Conservation (phyloP, 2,888 invertebrate genomes). For the Steinernema scapterisci region DNA sequence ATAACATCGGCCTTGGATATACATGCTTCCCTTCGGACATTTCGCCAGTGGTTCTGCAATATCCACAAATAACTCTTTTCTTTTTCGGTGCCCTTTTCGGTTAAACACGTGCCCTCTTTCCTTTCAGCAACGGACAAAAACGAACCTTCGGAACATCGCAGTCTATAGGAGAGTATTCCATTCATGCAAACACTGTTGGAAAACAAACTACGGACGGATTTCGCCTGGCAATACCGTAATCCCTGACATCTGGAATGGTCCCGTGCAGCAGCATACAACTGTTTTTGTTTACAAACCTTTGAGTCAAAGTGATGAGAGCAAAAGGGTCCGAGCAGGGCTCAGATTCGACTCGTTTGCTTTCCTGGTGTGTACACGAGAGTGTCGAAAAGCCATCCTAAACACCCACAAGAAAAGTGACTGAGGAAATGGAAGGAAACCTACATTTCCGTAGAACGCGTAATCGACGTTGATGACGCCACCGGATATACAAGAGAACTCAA, state of each 20-base stretch:
- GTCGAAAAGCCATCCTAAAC: background rate
- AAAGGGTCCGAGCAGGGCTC: constrained; percentile 33
- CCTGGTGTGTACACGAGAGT: background rate
- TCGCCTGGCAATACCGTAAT: constrained; percentile 41
- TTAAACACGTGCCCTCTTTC: no score
- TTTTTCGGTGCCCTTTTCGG: no score
- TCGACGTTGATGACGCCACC: constrained; percentile 51
- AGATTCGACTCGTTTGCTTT: background rate
- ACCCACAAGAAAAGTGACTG: background rate
- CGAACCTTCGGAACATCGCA: constrained; percentile 43
- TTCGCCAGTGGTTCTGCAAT: constrained; percentile 30
- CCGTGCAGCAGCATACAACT: background rate
- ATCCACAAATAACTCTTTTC: no score
- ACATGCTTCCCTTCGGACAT: constrained; percentile 34
- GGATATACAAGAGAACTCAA: constrained; percentile 48
- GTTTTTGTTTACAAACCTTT: constrained; percentile 29
- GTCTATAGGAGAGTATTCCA: constrained; percentile 43
- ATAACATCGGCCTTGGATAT: constrained; percentile 38
- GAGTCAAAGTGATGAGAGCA: constrained; percentile 33
- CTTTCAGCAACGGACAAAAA: no score
- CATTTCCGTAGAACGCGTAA: constrained; percentile 51
- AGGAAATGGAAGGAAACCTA: background rate
- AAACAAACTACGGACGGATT: constrained; percentile 40
- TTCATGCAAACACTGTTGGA: constrained; percentile 44
- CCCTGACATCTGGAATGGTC: constrained; percentile 41